Conservation (phyloP, 2,888 invertebrate genomes). For the Caenorhabditis wallacei region DNA sequence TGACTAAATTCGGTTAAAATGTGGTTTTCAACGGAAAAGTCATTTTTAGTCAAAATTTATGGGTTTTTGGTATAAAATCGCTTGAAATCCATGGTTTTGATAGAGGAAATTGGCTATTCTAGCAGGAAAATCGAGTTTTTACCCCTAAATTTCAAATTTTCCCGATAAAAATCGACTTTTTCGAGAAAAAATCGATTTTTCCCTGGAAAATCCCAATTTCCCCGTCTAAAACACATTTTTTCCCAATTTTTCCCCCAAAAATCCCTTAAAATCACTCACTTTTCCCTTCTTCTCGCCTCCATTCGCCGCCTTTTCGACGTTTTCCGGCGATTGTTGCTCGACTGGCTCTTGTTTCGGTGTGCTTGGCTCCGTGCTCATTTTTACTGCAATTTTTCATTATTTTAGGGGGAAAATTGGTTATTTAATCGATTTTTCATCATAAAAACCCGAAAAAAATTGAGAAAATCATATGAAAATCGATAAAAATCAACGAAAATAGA, state of each 20-base stretch:
- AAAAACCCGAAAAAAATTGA: neutral
- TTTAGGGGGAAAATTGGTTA: neutral
- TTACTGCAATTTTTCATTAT: neutral
- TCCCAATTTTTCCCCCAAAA: neutral
- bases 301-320: conserved; percentile 27
- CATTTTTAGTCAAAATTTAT: too few species aligned
- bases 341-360: conserved; percentile 43
- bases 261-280: neutral
- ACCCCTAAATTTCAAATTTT: too few species aligned
- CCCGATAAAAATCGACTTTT: too few species aligned
- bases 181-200: too few species aligned
- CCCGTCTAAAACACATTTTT: too few species aligned
- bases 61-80: too few species aligned
- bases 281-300: conserved; percentile 48
- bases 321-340: conserved; percentile 36
- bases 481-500: neutral
- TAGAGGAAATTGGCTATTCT: too few species aligned
- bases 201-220: too few species aligned
- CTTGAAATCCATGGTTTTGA: too few species aligned
- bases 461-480: neutral
- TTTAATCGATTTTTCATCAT: neutral
- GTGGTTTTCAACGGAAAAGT: too few species aligned
- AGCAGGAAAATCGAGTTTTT: neutral
- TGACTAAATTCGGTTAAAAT: too few species aligned
- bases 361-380: conserved; percentile 38